Evolutionary conservation across 2,113 vertebrate genomes (phyloP).

Genomic region (Dasypus novemcinctus): DNA sequence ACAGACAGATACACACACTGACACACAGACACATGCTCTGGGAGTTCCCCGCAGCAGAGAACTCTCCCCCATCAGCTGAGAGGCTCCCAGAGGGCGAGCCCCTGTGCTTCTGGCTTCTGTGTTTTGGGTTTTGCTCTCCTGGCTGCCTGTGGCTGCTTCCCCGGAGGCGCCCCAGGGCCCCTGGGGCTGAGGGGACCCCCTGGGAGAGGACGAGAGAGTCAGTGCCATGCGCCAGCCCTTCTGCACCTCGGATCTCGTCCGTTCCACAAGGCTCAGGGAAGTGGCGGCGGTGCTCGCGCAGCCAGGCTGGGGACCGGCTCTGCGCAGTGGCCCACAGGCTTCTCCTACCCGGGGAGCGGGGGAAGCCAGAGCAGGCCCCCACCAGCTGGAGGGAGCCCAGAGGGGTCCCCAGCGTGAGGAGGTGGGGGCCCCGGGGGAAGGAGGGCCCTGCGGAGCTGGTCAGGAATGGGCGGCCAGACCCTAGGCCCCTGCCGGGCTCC

Average conservation of each 20-base stretch:
- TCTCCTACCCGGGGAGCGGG: not conserved
- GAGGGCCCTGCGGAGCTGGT: not conserved
- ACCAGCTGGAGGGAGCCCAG: not conserved
- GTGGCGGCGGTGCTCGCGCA: not conserved
- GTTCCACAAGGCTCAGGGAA: not conserved
- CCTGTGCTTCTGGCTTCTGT: not conserved
- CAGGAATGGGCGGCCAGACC: not conserved
- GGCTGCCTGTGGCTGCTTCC: not conserved
- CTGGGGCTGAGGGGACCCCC: not conserved
- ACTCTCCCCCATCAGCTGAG: conserved; percentile 33
- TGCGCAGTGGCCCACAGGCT: not conserved
- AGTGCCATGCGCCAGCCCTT: not conserved
- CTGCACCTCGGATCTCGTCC: not conserved
- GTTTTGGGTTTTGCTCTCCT: conserved; percentile 6
- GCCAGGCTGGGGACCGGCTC: not conserved
- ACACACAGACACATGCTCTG: not conserved
- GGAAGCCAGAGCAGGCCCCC: not conserved
- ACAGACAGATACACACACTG: not conserved
- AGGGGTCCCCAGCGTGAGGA: not conserved
- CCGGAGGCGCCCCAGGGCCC: not conserved
- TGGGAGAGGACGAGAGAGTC: not conserved
- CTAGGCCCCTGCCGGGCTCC: not conserved
- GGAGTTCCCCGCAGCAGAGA: conserved; percentile 10
- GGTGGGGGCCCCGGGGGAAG: not conserved
- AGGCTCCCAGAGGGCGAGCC: not conserved